Percentiles rank a stretch among this genome's conserved stretches.
Conservation (phyloP, 2,888 invertebrate genomes). For the Aleiodes testaceus region DNA sequence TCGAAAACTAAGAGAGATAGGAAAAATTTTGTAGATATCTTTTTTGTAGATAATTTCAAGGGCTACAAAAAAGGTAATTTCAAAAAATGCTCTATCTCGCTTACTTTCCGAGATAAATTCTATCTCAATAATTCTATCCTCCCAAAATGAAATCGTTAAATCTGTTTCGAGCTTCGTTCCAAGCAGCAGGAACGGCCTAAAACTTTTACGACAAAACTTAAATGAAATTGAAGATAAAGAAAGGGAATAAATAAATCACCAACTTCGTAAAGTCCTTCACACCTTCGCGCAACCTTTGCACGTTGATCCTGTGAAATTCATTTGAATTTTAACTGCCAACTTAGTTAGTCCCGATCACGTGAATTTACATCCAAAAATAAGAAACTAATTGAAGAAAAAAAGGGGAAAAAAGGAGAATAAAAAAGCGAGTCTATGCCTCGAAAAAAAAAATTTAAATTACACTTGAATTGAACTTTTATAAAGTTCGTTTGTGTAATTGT, state of each 20-base stretch:
- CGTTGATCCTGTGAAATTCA: slow-evolving; percentile 8
- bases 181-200: slow-evolving; percentile 17
- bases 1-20: too few relatives aligned
- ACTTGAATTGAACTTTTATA: slow-evolving; percentile 1
- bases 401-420: neutral
- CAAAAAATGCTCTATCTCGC: neutral
- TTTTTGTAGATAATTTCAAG: too few relatives aligned
- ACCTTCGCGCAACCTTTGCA: slow-evolving; percentile 8
- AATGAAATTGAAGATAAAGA: neutral
- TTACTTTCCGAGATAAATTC: too few relatives aligned
- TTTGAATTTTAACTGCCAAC: slow-evolving; percentile 26
- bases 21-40: too few relatives aligned
- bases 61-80: too few relatives aligned
- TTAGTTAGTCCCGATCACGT: slow-evolving; percentile 6
- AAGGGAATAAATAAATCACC: too few relatives aligned
- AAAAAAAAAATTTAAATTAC: slow-evolving; percentile 8
- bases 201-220: neutral
- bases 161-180: slow-evolving; percentile 43
- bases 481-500: slow-evolving; percentile 17
- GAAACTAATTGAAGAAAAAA: neutral
- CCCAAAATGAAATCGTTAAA: slow-evolving; percentile 22
- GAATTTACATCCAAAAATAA: too few relatives aligned
- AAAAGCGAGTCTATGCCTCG: slow-evolving; percentile 12
- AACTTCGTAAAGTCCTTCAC: slow-evolving; percentile 13
- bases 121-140: neutral